phyloP scores from a whole-genome alignment of 2,888 invertebrate genomes.

The Dicyrtomina minuta region DNA sequence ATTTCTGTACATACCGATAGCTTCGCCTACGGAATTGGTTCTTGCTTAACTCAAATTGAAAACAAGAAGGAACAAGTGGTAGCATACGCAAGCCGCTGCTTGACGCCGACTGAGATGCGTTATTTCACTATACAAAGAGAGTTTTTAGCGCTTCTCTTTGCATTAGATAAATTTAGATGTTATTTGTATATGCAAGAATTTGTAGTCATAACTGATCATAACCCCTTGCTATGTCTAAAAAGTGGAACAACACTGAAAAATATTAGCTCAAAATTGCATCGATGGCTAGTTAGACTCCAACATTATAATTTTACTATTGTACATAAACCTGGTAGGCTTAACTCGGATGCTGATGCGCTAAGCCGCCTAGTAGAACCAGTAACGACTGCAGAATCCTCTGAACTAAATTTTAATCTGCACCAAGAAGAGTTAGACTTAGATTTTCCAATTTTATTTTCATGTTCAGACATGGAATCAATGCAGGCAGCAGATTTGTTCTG shows the following conservation, averaged over 20 bases:
- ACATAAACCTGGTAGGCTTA: constrained; percentile 56
- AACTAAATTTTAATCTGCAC: background rate
- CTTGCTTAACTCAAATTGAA: constrained; percentile 45
- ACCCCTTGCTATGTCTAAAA: constrained; percentile 58
- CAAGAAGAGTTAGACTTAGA: background rate
- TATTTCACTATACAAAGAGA: constrained; percentile 58
- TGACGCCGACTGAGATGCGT: constrained; percentile 55
- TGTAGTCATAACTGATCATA: constrained; percentile 57
- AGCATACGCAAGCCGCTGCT: constrained; percentile 40
- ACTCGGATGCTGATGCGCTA: background rate
- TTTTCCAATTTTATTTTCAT: background rate
- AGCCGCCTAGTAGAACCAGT: background rate
- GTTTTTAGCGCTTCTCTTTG: constrained; percentile 55
- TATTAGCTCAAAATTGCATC: constrained; percentile 56
- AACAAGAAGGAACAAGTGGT: constrained; percentile 37
- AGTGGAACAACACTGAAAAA: constrained; percentile 56
- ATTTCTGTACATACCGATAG: constrained; percentile 44
- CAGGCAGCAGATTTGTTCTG: background rate
- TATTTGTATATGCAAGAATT: constrained; percentile 56
- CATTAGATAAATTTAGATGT: constrained; percentile 56
- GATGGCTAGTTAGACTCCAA: constrained; percentile 58
- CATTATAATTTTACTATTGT: constrained; percentile 55
- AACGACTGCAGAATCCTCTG: background rate
- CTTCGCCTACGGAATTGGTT: constrained; percentile 48
- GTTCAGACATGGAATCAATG: background rate